phyloP scores from a whole-genome alignment of 2,797 vertebrate species.

The Enteromius viviparus region DNA sequence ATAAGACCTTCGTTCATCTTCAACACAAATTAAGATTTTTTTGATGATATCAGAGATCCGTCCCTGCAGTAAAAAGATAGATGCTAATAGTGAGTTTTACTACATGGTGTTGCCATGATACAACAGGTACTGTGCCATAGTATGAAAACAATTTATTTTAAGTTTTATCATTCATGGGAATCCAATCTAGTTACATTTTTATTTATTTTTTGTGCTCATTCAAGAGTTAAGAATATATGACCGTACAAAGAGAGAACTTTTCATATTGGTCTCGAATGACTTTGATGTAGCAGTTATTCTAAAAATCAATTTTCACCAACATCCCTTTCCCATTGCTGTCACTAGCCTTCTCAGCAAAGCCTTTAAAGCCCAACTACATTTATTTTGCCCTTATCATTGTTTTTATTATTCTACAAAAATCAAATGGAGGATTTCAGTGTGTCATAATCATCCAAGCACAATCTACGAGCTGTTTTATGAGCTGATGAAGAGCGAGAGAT shows the following conservation, averaged over 20 bases:
- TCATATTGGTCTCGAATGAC: not conserved
- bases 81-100: not conserved
- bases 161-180: not conserved
- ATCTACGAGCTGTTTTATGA: slow-evolving; percentile 3
- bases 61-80: not conserved
- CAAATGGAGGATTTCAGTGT: slow-evolving; percentile 52
- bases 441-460: slow-evolving; percentile 35
- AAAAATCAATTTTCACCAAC: not conserved
- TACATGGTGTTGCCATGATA: not conserved
- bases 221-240: not conserved
- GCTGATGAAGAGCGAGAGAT: not conserved
- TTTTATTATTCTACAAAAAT: slow-evolving; percentile 47
- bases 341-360: not conserved
- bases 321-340: not conserved
- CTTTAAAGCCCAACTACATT: slow-evolving; percentile 7
- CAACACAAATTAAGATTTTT: too few relatives aligned
- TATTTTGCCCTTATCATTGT: slow-evolving; percentile 46
- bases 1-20: too few relatives aligned
- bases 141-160: not conserved
- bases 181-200: not conserved
- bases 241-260: not conserved
- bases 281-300: not conserved
- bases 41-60: too few relatives aligned
- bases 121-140: not conserved
- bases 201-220: not conserved